Evolutionary conservation across 2,797 vertebrate species (phyloP).

Genomic region (Acestrorhynchus altus): DNA sequence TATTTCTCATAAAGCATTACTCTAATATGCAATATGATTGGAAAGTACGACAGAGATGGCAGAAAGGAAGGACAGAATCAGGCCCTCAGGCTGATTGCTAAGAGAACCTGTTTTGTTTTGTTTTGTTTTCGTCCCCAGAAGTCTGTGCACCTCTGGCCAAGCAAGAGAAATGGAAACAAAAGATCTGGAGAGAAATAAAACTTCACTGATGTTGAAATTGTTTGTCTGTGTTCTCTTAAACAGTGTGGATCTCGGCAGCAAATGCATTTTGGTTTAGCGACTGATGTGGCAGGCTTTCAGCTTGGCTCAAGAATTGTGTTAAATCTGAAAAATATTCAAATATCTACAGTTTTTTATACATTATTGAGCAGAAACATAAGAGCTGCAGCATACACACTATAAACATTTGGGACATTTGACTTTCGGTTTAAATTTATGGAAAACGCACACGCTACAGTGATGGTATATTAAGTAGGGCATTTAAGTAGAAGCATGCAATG

Average conservation of each 20-base stretch:
- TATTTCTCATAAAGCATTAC: conserved; percentile 68
- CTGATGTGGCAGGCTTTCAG: too few relatives aligned
- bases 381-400: too few relatives aligned
- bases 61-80: conserved; percentile 61
- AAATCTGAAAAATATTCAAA: too few relatives aligned
- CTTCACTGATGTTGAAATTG: conserved; percentile 80
- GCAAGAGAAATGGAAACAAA: conserved; percentile 66
- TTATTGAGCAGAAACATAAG: too few relatives aligned
- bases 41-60: conserved; percentile 46
- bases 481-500: too few relatives aligned
- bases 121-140: conserved; percentile 57
- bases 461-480: too few relatives aligned
- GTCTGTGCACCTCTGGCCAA: conserved; percentile 68
- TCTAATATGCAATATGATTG: conserved; percentile 74
- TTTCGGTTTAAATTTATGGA: too few relatives aligned
- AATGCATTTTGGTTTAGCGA: too few relatives aligned
- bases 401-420: too few relatives aligned
- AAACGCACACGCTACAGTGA: too few relatives aligned
- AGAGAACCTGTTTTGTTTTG: conserved; percentile 70
- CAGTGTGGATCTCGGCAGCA: not conserved
- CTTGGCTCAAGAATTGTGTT: too few relatives aligned
- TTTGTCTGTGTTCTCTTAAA: conserved; percentile 50
- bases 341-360: too few relatives aligned
- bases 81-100: conserved; percentile 66
- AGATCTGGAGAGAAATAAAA: conserved; percentile 82